Base-by-base conservation (phyloP, 2,113 vertebrate species). In the Gallinago paraguaiae region DNA sequence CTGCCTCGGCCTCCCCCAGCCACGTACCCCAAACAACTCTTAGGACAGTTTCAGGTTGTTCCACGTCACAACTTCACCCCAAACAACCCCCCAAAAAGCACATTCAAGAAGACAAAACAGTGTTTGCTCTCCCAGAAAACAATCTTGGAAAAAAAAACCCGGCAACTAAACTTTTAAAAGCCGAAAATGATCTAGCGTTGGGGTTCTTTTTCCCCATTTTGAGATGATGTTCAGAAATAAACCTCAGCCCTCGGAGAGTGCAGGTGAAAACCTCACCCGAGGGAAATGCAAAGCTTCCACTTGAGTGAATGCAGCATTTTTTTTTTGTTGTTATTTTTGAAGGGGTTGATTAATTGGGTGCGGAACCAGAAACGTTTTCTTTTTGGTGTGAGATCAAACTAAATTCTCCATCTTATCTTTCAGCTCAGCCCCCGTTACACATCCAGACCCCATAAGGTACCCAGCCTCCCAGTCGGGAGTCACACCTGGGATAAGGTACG, bases 371-470 rank as follows among this genome's bases (percentile, higher is more conserved):
- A 33, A 15, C 1, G 1, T 35, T 90, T 71, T 68, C 9, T 7
- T 67, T 57, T 81, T 0, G 2, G 54, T 18, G 9, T 27, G 30
- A 54, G 16, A 56, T 41, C 16, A 24, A 28, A 54, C 25, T 63
- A 6, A 91, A 77, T 61, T 81, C 39, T 60, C 59, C 45, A 12
- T 17, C 31, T 67, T 67, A 2, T 56, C 54, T 80, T 81, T 45
- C 71, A 88, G 48, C 43, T 88, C 33, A 2, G 31, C 31, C 51
- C n/a, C 37, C 0, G 1, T 41, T 24, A 13, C 12, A 25, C 48
- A 17, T n/a, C n/a, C 1, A 1, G 22, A 61, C 33, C 19, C 45
- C n/a, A 23, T 0, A 1, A 22, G 2, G 13, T 27, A 4, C 39
- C 28, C 9, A 1, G 45, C 6, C 0, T 28, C 31, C 63, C 27